Base-by-base conservation (phyloP, 2,113 vertebrate species). In the Pteronura brasiliensis region DNA sequence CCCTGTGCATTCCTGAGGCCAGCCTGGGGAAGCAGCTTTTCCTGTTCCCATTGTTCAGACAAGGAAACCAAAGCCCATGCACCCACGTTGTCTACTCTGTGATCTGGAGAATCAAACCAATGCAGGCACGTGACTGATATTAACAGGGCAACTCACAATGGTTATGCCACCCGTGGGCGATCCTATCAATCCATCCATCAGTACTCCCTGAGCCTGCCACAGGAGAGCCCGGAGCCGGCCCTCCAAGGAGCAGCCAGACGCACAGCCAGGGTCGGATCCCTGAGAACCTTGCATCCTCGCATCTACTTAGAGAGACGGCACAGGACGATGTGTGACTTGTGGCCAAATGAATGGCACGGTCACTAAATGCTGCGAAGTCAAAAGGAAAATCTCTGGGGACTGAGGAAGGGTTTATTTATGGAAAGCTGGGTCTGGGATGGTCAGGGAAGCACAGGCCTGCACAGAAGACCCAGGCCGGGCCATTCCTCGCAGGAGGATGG, bases 251-350 rank as follows among this genome's bases (percentile, higher is more conserved):
- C 49, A 29, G 31, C 15, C 27, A 13, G 76, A 8, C 7, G 29
- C 1, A 3, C 0, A 52, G n/a, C 65, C 6, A 0, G 0, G 2
- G 10, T 44, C 36, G 23, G 67, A 74, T 6, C 49, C 63, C 59
- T 39, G 67, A 52, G 85, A 90, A 63, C 20, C 57, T n/a, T 1
- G 11, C 5, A 5, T 47, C 9, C 47, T 6, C 36, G 5, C 23
- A 47, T 7, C 14, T 18, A 7, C 47, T 15, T 15, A 29, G 71
- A 65, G 36, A 86, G 34, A 31, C 7, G 72, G 61, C 39, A 31
- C 9, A 0, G 13, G 36, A 10, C 7, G 3, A 67, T 2, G 3
- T 0, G 8, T 0, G 3, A 44, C 4, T 8, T 23, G 9, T 1
- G 23, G 42, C 39, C 23, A 1, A 11, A 8, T 2, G 27, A 77